Conservation (phyloP, 2,888 invertebrate species). For the Idaea dimidiata region DNA sequence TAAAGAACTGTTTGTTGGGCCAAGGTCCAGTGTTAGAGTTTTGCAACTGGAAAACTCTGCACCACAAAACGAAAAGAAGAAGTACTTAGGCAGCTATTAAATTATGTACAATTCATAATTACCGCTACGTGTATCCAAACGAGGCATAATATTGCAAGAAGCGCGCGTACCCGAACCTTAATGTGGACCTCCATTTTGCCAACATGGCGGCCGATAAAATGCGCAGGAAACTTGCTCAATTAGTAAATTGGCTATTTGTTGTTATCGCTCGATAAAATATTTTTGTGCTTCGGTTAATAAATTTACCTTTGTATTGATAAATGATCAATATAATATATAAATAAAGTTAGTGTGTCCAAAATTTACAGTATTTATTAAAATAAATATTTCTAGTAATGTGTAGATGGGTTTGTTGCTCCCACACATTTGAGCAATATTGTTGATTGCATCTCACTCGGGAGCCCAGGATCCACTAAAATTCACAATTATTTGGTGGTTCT, state of each 20-base stretch:
- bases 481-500: no score
- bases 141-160: conserved; percentile 53
- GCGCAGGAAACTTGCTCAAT: conserved; percentile 34
- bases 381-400: no score
- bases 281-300: not conserved
- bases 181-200: conserved; percentile 62
- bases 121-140: conserved; percentile 58
- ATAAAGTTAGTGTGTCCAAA: not conserved
- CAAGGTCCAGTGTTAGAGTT: no score
- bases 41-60: no score
- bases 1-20: no score
- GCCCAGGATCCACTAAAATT: no score
- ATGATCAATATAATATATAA: not conserved
- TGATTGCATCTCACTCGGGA: no score
- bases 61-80: no score
- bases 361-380: no score
- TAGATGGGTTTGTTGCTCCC: no score
- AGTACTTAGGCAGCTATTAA: no score
- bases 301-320: not conserved
- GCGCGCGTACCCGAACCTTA: conserved; percentile 63
- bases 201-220: conserved; percentile 54
- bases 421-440: no score
- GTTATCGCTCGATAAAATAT: conserved; percentile 21
- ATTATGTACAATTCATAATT: conserved; percentile 27
- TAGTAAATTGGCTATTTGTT: conserved; percentile 52